These are phyloP conservation scores for Pedionomus torquatus DNA, from an alignment of 2,113 vertebrate species.

Conservation along the genomic window DNA sequence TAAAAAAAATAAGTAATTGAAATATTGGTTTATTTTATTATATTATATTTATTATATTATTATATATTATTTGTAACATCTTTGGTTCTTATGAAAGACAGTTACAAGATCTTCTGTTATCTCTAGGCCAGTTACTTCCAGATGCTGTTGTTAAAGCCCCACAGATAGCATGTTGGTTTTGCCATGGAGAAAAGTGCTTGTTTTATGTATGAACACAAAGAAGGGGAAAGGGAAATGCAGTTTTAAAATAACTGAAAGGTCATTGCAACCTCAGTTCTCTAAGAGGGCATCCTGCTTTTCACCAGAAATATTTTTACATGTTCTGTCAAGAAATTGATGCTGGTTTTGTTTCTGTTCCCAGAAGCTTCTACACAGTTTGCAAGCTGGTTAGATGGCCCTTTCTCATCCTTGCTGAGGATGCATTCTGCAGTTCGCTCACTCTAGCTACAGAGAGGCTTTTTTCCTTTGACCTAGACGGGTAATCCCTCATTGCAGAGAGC, in stretches of 20 bases:
- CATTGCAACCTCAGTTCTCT: neutral
- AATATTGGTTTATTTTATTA: neutral
- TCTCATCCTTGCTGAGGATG: slow-evolving; percentile 55
- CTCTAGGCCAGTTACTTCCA: neutral
- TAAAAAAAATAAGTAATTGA: neutral
- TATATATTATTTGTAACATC: neutral
- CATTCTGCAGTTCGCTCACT: slow-evolving; percentile 64
- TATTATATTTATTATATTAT: no score
- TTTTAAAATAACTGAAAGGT: neutral
- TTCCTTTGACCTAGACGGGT: slow-evolving; percentile 62
- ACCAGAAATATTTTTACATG: neutral
- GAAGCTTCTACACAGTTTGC: slow-evolving; percentile 43
- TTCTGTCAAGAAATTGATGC: slow-evolving; percentile 18
- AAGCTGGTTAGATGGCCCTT: slow-evolving; percentile 35
- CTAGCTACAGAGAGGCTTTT: slow-evolving; percentile 53
- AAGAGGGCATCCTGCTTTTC: neutral
- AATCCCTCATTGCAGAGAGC: slow-evolving; percentile 46
- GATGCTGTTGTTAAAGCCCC: neutral
- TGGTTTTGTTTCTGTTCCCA: slow-evolving; percentile 15
- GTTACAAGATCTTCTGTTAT: neutral
- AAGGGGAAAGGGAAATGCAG: neutral
- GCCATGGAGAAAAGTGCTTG: neutral
- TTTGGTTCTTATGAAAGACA: neutral
- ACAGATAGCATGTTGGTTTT: neutral
- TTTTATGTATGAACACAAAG: neutral